Evolutionary conservation across 2,888 invertebrate species (phyloP), one percentile per base, ranked within the genome.

Genomic region (Zhengitettix transpicula): DNA sequence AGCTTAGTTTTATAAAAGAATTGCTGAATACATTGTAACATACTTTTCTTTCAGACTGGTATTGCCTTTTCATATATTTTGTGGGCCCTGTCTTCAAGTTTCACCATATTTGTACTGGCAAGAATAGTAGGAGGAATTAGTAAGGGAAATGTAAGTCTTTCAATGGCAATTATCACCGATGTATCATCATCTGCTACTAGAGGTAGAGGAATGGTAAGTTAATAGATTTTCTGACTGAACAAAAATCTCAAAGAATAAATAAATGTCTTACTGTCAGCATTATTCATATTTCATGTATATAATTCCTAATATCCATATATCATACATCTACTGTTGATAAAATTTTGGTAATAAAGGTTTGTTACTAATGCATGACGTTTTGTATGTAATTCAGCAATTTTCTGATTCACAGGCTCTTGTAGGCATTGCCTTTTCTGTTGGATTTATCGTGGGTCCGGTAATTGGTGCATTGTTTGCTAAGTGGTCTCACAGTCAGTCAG

Each of bases 381-480:
- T 42, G 28, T n/a, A 28, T 28, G 28, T 28, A 28, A 28, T 28
- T 28, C 28, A 28, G 7, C 7, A 9, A 9, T n/a, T 55, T 55
- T 41, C 47, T 60, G 53, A 61, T 67, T 78, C 78, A 68, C 76
- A 92, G 92, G 97, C 98, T n/a, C 74, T 96, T 58, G 88, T 99
- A 63, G 99, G 99, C 12, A 84, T 96, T 67, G 95, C 98, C 10
- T 99, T 99, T 75, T 97, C 97, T 1, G 75, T 99, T 62, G 98
- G 96, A n/a, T 99, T 99, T 74, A 89, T 97, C 67, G 76, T 95
- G 63, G 98, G 98, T 0, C 98, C 98, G 3, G 78, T 94, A 72
- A 91, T 97, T 64, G 98, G 98, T 40, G 97, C 96, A 8, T 77
- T 83, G 71, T 92, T 94, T 72, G 85, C 92, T 1, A 79, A 79